Evolutionary conservation across 2,113 vertebrate genomes (phyloP).

Genomic region (Pseudopodoces humilis): DNA sequence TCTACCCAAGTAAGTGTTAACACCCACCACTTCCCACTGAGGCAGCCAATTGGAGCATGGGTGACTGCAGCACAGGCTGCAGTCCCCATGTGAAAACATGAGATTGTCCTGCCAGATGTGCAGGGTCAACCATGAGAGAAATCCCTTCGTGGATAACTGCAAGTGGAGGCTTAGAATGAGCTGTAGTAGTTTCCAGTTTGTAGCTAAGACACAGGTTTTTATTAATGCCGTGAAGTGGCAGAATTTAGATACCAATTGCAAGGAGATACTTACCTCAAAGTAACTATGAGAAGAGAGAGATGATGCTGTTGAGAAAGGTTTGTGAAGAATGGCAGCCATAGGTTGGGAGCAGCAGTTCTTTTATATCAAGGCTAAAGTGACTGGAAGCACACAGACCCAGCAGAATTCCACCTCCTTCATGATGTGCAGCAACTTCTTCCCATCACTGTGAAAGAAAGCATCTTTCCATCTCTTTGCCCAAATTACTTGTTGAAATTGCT

Average conservation of each 20-base stretch:
- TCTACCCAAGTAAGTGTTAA: constrained; percentile 85
- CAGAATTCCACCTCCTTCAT: background rate
- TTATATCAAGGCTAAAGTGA: background rate
- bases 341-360: background rate
- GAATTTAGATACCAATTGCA: background rate
- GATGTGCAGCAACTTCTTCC: background rate
- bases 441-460: background rate
- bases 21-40: background rate
- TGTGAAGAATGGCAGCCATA: background rate
- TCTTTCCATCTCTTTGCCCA: background rate
- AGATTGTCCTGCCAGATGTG: background rate
- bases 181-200: background rate
- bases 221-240: background rate
- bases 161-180: background rate
- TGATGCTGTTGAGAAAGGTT: background rate
- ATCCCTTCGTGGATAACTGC: background rate
- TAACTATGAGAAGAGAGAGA: background rate
- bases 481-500: background rate
- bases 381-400: background rate
- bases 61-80: background rate
- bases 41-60: background rate
- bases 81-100: background rate
- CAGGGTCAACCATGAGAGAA: background rate
- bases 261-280: background rate
- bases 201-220: background rate